Conservation (phyloP, 2,888 invertebrate genomes). For the Synergus itoensis region DNA sequence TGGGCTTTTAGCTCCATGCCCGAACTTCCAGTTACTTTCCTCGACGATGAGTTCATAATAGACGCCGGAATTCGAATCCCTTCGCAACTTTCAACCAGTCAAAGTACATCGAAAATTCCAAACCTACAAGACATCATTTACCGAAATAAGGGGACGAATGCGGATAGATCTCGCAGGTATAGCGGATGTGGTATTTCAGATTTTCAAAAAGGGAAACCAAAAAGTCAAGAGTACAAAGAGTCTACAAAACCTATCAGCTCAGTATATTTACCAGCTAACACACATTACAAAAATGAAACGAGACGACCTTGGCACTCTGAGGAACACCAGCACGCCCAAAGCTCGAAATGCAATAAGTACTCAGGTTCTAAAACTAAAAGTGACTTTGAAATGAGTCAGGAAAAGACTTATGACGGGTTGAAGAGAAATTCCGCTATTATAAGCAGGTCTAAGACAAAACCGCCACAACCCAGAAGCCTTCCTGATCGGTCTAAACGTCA, state of each 20-base stretch:
- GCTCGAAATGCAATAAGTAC: slow-evolving; percentile 60
- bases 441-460: slow-evolving; percentile 65
- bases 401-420: slow-evolving; percentile 57
- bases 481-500: slow-evolving; percentile 70
- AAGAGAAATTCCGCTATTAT: slow-evolving; percentile 63
- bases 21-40: slow-evolving; percentile 71
- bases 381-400: slow-evolving; percentile 44
- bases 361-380: slow-evolving; percentile 44
- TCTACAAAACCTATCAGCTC: slow-evolving; percentile 62
- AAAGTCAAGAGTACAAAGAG: slow-evolving; percentile 67
- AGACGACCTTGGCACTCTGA: slow-evolving; percentile 48
- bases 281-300: slow-evolving; percentile 67
- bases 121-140: slow-evolving; percentile 70
- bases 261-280: slow-evolving; percentile 46
- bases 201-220: not conserved
- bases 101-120: slow-evolving; percentile 71
- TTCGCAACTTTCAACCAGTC: slow-evolving; percentile 68
- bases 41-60: slow-evolving; percentile 75
- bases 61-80: slow-evolving; percentile 76
- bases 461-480: slow-evolving; percentile 60
- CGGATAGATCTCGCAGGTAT: slow-evolving; percentile 64
- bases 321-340: slow-evolving; percentile 43
- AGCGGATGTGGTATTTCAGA: not conserved
- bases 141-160: slow-evolving; percentile 62
- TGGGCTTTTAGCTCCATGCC: slow-evolving; percentile 77